Evolutionary conservation across 1,140 invertebrate genomes (phyloP).

Genomic region (Drosophila nigrodunni): DNA sequence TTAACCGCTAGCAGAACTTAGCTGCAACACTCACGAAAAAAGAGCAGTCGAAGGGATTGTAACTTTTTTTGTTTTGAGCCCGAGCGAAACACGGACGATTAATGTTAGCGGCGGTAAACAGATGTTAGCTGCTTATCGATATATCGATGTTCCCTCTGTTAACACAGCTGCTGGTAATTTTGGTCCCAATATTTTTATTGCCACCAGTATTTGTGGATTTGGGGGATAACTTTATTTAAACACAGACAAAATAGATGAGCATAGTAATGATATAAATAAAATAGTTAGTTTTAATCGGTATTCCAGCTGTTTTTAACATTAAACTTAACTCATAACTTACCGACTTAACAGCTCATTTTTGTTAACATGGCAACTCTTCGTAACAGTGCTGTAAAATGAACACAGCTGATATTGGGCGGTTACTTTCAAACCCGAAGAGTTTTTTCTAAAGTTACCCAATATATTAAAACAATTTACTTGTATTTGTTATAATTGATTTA

Average conservation of each 20-base stretch:
- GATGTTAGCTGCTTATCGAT: too few relatives aligned
- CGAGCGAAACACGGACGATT: conserved; percentile 10
- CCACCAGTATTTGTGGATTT: too few relatives aligned
- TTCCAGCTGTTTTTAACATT: not conserved
- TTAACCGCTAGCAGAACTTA: conserved; percentile 37
- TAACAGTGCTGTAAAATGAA: too few relatives aligned
- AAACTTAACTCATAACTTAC: too few relatives aligned
- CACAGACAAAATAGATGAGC: conserved; percentile 3
- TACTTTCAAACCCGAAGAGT: not conserved
- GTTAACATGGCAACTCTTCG: too few relatives aligned
- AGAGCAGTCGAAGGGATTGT: conserved; percentile 21
- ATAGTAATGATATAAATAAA: not conserved
- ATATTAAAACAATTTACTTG: conserved; percentile 3
- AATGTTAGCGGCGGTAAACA: too few relatives aligned
- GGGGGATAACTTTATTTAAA: too few relatives aligned
- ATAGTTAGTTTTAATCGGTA: too few relatives aligned
- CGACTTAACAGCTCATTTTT: too few relatives aligned
- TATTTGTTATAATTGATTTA: conserved; percentile 40
- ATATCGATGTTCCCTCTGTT: too few relatives aligned
- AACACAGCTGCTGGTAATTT: too few relatives aligned
- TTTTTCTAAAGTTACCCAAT: not conserved
- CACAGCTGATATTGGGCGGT: conserved; percentile 3
- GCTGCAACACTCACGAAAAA: conserved; percentile 41
- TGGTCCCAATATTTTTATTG: too few relatives aligned
- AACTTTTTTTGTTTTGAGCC: conserved; percentile 39